Evolutionary conservation across 2,113 vertebrate genomes (phyloP).

Genomic region (Passer montanus): DNA sequence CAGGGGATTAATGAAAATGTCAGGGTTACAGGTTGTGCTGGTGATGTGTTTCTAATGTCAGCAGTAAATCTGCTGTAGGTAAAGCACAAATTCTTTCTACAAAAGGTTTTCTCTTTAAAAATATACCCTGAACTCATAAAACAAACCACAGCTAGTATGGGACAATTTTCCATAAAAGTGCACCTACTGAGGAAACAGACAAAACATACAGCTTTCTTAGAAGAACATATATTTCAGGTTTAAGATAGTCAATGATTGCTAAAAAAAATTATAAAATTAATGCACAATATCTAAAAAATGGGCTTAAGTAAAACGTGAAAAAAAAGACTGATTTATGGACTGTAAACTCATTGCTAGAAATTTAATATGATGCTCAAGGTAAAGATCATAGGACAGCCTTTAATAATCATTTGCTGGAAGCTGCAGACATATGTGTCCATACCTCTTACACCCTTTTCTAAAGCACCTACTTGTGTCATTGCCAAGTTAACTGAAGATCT

Average conservation of each 20-base stretch:
- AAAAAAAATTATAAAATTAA: not conserved
- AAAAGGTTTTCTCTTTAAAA: not conserved
- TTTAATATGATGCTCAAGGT: not conserved
- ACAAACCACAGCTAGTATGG: not conserved
- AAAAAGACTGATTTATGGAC: not conserved
- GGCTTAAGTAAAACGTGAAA: not conserved
- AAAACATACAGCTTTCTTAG: not conserved
- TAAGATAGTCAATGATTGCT: not conserved
- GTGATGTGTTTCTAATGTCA: slow-evolving; percentile 58
- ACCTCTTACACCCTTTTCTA: not conserved
- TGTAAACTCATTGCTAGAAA: not conserved
- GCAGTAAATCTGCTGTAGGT: slow-evolving; percentile 54
- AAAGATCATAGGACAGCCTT: not conserved
- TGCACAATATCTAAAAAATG: not conserved
- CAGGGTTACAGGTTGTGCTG: slow-evolving; percentile 41
- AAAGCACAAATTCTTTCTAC: slow-evolving; percentile 46
- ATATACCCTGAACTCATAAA: slow-evolving; percentile 20
- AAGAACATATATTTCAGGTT: not conserved
- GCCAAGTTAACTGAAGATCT: not conserved
- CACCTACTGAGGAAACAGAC: not conserved
- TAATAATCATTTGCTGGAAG: not conserved
- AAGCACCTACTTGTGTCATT: not conserved
- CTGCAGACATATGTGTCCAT: not conserved
- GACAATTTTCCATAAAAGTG: not conserved
- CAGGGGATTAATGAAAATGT: slow-evolving; percentile 64